These are phyloP conservation scores for Diplosoma virens DNA, from an alignment of 23 tunicate species.

Conservation along the genomic window DNA sequence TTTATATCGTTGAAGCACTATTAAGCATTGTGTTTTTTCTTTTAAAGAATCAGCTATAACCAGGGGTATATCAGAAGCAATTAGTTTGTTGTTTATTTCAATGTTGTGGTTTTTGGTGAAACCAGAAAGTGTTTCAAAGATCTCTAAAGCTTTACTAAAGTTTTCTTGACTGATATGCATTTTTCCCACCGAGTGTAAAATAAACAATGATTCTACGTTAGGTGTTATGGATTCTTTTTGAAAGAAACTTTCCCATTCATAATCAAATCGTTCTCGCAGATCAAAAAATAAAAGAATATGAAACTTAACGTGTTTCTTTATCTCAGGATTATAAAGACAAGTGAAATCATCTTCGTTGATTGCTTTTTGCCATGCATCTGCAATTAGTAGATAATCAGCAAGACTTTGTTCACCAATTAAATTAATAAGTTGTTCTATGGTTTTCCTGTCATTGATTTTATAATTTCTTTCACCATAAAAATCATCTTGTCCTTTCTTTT, in stretches of 20 bases:
- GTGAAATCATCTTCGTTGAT: too few relatives aligned
- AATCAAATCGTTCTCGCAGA: background rate
- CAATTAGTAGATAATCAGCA: too few relatives aligned
- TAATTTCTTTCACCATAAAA: too few relatives aligned
- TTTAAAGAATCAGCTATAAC: background rate
- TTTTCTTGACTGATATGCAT: background rate
- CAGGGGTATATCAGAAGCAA: background rate
- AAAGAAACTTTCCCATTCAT: background rate
- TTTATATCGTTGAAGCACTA: background rate
- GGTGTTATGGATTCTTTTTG: too few relatives aligned
- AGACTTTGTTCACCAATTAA: too few relatives aligned
- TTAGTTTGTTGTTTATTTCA: background rate
- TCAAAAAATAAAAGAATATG: background rate
- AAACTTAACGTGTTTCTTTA: too few relatives aligned
- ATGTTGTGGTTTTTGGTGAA: background rate
- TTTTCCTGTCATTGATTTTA: too few relatives aligned
- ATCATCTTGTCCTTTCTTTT: too few relatives aligned
- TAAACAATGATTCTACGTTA: background rate
- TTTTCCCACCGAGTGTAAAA: background rate
- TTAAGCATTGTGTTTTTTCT: background rate
- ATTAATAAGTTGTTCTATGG: too few relatives aligned
- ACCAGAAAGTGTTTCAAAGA: background rate
- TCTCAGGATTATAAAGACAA: too few relatives aligned
- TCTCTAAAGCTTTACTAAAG: background rate
- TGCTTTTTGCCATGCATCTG: too few relatives aligned